These are phyloP conservation scores for Labrus mixtus DNA, from an alignment of 2,113 vertebrate species.

Conservation along the genomic window DNA sequence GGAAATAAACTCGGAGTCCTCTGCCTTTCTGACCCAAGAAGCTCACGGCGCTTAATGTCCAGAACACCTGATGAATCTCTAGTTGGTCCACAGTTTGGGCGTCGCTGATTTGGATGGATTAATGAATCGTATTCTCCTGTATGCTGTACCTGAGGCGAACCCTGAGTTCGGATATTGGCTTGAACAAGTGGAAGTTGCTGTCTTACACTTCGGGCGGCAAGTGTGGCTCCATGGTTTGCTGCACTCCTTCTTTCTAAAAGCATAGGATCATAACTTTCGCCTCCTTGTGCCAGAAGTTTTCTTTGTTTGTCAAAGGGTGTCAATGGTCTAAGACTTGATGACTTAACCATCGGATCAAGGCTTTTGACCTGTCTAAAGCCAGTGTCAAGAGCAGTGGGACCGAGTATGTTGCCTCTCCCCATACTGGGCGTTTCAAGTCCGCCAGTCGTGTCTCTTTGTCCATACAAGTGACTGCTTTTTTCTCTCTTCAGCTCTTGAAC, in stretches of 20 bases:
- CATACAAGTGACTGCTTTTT: slow-evolving; percentile 31
- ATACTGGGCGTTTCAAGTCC: slow-evolving; percentile 14
- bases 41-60: slow-evolving; percentile 11
- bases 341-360: slow-evolving; percentile 13
- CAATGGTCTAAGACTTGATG: slow-evolving; percentile 22
- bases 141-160: slow-evolving; percentile 14
- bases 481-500: slow-evolving; percentile 54
- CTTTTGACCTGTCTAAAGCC: slow-evolving; percentile 23
- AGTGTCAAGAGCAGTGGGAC: slow-evolving; percentile 7
- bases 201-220: neutral
- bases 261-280: neutral
- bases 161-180: slow-evolving; percentile 34
- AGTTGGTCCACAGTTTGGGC: slow-evolving; percentile 32
- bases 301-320: slow-evolving; percentile 21
- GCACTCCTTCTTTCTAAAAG: slow-evolving; percentile 10
- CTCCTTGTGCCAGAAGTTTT: slow-evolving; percentile 6
- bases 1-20: neutral
- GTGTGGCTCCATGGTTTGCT: slow-evolving; percentile 7
- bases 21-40: slow-evolving; percentile 34
- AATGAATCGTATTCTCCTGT: slow-evolving; percentile 4
- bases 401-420: slow-evolving; percentile 5
- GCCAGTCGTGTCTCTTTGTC: slow-evolving; percentile 12
- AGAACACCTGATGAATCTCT: slow-evolving; percentile 9
- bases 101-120: neutral
- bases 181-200: slow-evolving; percentile 22